Conservation (phyloP, 2,888 invertebrate genomes). For the Drosophila vallismaia region DNA sequence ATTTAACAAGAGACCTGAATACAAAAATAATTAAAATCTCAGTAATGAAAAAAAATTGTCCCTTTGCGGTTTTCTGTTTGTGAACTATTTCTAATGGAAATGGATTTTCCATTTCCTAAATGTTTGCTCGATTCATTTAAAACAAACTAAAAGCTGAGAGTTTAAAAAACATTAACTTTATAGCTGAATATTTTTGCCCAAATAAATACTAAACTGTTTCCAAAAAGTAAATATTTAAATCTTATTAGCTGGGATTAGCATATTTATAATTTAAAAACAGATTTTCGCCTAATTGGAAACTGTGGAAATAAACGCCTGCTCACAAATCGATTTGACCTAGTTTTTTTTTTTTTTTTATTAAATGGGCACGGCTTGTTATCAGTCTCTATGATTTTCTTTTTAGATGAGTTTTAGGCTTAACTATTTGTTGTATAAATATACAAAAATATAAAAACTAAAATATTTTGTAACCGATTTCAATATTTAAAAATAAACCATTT, state of each 20-base stretch:
- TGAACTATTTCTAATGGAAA: not conserved
- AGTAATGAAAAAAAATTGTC: not conserved
- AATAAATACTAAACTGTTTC: too few species aligned
- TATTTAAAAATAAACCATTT: not conserved
- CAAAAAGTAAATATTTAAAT: not conserved
- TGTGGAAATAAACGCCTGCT: not conserved
- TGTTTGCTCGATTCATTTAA: too few species aligned
- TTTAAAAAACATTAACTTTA: not conserved
- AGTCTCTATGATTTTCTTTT: conserved; percentile 1
- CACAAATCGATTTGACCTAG: conserved; percentile 24
- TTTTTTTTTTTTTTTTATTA: conserved; percentile 1
- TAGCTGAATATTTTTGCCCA: not conserved
- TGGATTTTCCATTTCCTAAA: not conserved
- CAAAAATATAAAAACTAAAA: too few species aligned
- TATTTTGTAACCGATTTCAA: not conserved
- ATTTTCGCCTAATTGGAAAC: conserved; percentile 2
- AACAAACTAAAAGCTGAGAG: too few species aligned
- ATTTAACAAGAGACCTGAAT: not conserved
- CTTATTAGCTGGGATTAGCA: not conserved
- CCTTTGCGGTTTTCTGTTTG: not conserved
- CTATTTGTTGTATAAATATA: not conserved
- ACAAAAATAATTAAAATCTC: not conserved
- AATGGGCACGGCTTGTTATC: not conserved
- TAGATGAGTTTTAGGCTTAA: not conserved
- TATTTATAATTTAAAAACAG: not conserved